These are phyloP conservation scores for Pseudoatta argentina DNA, from an alignment of 1,140 invertebrate species.

Conservation along the genomic window DNA sequence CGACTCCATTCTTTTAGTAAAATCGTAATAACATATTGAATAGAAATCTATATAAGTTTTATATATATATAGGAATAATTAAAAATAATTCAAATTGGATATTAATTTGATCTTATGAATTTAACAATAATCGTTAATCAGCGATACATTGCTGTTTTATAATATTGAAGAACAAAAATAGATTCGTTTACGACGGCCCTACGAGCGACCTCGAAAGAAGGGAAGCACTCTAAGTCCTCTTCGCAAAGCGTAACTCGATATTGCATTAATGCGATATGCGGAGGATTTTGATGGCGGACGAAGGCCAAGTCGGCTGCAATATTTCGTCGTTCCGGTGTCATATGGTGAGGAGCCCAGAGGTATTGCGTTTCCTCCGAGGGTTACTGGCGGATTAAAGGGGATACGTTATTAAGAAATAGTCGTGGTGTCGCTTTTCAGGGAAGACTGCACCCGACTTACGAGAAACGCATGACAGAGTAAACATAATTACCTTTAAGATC, in stretches of 20 bases:
- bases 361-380: constrained; percentile 77
- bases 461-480: not conserved
- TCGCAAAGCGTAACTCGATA: constrained; percentile 76
- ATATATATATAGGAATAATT: too few species aligned
- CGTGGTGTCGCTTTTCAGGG: constrained; percentile 57
- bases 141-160: not conserved
- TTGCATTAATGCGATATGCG: constrained; percentile 76
- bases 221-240: constrained; percentile 74
- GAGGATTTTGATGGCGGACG: constrained; percentile 72
- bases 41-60: too few species aligned
- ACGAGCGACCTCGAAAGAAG: not conserved
- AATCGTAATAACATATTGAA: too few species aligned
- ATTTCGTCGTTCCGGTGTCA: constrained; percentile 80
- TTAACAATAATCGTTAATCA: not conserved
- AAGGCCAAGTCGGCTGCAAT: constrained; percentile 78
- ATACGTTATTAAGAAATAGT: constrained; percentile 72
- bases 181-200: not conserved
- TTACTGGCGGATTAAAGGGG: constrained; percentile 74
- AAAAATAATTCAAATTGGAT: too few species aligned
- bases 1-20: too few species aligned
- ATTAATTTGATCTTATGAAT: too few species aligned
- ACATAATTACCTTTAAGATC: constrained; percentile 27
- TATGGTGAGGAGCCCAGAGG: constrained; percentile 77
- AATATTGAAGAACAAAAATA: not conserved
- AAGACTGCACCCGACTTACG: not conserved